phyloP scores from a whole-genome alignment of 2,797 vertebrate species.

The Bovichtus variegatus region DNA sequence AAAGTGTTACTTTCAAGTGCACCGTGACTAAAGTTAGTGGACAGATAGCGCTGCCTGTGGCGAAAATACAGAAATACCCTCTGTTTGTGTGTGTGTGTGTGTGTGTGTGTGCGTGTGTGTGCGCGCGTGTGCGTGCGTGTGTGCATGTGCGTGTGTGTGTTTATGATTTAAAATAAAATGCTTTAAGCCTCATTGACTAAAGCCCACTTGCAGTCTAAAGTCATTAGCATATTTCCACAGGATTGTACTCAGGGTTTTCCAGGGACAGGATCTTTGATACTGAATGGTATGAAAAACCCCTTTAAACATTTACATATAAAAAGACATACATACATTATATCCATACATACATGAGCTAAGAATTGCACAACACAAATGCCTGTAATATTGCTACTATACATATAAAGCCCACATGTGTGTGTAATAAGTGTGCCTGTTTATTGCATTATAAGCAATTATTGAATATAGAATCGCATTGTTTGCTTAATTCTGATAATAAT shows the following conservation, averaged over 20 bases:
- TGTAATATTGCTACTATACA: background rate
- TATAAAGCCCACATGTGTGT: no score
- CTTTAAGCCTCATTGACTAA: constrained; percentile 68
- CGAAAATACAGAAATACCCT: constrained; percentile 63
- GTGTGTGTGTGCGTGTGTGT: background rate
- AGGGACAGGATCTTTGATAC: constrained; percentile 25
- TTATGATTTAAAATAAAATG: constrained; percentile 58
- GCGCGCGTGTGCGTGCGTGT: background rate
- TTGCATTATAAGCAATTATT: no score
- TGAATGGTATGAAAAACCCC: constrained; percentile 12
- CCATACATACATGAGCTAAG: background rate
- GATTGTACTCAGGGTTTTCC: constrained; percentile 38
- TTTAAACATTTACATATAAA: background rate
- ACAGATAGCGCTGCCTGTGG: constrained; percentile 68
- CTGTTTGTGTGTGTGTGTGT: constrained; percentile 33
- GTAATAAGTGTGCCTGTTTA: no score
- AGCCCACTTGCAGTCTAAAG: constrained; percentile 50
- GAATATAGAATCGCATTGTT: no score
- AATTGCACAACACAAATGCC: background rate
- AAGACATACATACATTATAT: background rate
- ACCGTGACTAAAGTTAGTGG: constrained; percentile 79
- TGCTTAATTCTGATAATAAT: no score
- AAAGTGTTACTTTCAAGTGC: constrained; percentile 73
- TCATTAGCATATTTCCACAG: constrained; percentile 59
- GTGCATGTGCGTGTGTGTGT: background rate